phyloP scores from a whole-genome alignment of 2,113 vertebrate genomes.

The Camelus dromedarius region DNA sequence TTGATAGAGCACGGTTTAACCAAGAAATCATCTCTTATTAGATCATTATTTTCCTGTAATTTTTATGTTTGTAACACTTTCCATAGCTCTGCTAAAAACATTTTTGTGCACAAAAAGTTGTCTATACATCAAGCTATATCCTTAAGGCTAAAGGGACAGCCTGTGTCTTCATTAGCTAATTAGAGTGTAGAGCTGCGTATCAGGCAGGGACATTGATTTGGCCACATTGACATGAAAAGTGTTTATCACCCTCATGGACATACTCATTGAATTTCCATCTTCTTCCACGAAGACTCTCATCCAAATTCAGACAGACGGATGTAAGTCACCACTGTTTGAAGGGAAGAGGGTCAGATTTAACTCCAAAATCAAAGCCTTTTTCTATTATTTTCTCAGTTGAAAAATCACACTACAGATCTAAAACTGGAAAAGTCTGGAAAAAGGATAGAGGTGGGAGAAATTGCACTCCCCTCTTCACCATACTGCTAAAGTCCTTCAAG shows the following conservation, averaged over 20 bases:
- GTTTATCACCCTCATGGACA: fast-evolving
- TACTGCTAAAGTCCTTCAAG: not conserved
- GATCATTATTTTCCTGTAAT: not conserved
- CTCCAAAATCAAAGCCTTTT: not conserved
- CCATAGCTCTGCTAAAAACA: not conserved
- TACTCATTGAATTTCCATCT: not conserved
- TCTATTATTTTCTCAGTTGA: not conserved
- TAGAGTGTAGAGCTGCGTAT: fast-evolving
- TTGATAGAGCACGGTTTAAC: not conserved
- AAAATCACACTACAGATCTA: not conserved
- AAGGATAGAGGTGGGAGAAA: not conserved
- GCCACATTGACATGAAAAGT: not conserved
- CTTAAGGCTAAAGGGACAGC: not conserved
- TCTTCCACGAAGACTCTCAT: not conserved
- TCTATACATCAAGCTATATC: not conserved
- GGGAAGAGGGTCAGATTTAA: not conserved
- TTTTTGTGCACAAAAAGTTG: not conserved
- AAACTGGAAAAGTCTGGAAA: not conserved
- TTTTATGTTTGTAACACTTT: not conserved
- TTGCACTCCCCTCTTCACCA: fast-evolving
- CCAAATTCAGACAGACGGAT: not conserved
- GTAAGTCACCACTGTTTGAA: not conserved
- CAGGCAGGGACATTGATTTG: not conserved
- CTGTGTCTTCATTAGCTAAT: fast-evolving
- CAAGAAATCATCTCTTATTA: not conserved